A percentile compares a stretch with the other conserved stretches of the same genome.
Evolutionary conservation across 2,888 invertebrate genomes (phyloP).

Genomic region (Metacarcinus magister): DNA sequence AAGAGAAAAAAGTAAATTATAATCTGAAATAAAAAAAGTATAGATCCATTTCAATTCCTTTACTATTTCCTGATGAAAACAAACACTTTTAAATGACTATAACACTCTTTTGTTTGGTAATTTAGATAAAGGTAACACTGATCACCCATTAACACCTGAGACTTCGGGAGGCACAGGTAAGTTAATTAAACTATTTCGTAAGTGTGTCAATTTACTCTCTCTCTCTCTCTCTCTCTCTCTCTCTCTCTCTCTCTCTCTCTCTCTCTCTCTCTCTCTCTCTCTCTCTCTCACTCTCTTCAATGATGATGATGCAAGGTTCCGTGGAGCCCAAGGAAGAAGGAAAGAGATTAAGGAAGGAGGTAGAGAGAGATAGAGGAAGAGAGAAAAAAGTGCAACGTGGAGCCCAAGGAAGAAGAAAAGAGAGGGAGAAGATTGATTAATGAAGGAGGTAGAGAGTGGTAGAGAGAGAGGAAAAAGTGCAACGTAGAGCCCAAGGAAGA

Average conservation of each 20-base stretch:
- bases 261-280: not conserved
- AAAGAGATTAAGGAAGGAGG: not conserved
- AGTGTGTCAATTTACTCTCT: not conserved
- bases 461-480: not conserved
- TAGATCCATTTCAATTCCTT: too few relatives aligned
- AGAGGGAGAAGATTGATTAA: too few relatives aligned
- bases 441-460: not conserved
- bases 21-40: too few relatives aligned
- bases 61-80: too few relatives aligned
- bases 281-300: not conserved
- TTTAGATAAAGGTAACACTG: too few relatives aligned
- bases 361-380: not conserved
- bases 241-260: slow-evolving; percentile 13
- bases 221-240: slow-evolving; percentile 40
- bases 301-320: not conserved
- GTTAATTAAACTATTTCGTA: not conserved
- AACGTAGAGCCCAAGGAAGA: too few relatives aligned
- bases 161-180: not conserved
- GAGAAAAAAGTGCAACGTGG: too few relatives aligned
- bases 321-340: not conserved
- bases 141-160: too few relatives aligned
- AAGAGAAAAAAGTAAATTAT: too few relatives aligned
- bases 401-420: too few relatives aligned
- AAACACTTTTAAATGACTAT: too few relatives aligned
- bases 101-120: too few relatives aligned